These are phyloP conservation scores for Serranus cabrilla DNA, from an alignment of 2,797 vertebrate genomes.

Conservation along the genomic window DNA sequence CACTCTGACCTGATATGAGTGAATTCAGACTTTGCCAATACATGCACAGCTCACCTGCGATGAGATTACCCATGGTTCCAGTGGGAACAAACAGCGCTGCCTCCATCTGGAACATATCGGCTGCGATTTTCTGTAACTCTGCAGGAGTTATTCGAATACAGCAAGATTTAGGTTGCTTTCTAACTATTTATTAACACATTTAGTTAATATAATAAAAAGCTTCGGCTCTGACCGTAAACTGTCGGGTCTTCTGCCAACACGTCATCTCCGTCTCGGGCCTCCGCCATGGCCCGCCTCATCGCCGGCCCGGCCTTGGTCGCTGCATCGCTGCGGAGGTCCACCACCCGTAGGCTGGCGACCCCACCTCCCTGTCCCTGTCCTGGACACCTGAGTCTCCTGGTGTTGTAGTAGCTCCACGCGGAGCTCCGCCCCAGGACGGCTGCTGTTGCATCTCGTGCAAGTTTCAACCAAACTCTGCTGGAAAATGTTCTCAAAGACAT, in stretches of 20 bases:
- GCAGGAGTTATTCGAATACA: neutral
- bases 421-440: neutral
- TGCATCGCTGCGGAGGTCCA: constrained; percentile 91
- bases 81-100: constrained; percentile 88
- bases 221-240: constrained; percentile 77
- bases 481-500: constrained; percentile 57
- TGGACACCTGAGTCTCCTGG: neutral
- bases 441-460: neutral
- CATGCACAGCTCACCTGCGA: constrained; percentile 84
- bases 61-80: constrained; percentile 91
- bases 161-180: neutral
- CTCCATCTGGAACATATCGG: constrained; percentile 86
- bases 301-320: constrained; percentile 85
- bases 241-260: constrained; percentile 89
- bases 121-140: constrained; percentile 87
- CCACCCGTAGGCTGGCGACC: constrained; percentile 57
- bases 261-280: constrained; percentile 87
- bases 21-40: too few species aligned
- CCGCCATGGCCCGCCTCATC: constrained; percentile 87
- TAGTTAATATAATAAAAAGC: too few species aligned
- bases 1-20: too few species aligned
- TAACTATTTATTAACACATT: too few species aligned
- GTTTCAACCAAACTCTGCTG: constrained; percentile 26
- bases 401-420: constrained; percentile 65
- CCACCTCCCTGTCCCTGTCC: neutral